Base-by-base conservation (phyloP, 2,888 invertebrate species). In the Catonia carolina region DNA sequence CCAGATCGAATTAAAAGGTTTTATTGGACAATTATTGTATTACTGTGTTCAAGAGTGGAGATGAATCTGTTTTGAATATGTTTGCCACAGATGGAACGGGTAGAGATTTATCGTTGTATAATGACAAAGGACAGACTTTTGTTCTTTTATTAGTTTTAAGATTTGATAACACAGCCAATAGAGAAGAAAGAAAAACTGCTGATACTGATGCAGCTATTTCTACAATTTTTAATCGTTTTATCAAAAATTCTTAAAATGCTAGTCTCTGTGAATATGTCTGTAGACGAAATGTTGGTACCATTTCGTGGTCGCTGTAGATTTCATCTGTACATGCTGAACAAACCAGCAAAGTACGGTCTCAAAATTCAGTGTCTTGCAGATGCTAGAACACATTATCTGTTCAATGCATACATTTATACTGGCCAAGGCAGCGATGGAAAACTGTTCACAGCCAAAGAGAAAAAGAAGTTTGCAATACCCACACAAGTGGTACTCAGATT, bases 1-100 rank as follows among this genome's bases (percentile, higher is more conserved):
- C 5, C 5, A 18, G 22, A 22, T 20, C 3, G 42, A 42, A 42
- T 2, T 42, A 20, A 20, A 42, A n/a, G 20, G 22, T 18, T 20
- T 42, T 18, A 6, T 42, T 27, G 27, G 27, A 4, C 3, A 3
- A 22, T 5, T 5, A 5, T 5, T 18, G 6, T 42, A 42, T 22
- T 7, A n/a, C 4, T 18, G 20, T 42, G 3, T 42, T 42, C 14
- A 42, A 42, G 22, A 18, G 4, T 18, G 15, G 23, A 5, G n/a
- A 42, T 20, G 42, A 42, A 10, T 18, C 20, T 7, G 20, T 42
- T 2, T 5, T 20, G n/a, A n/a, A n/a, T 4, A n/a, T 42, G 5
- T 42, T 42, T 20, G 20, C 42, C n/a, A 42, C 42, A 42, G 42
- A 18, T 42, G 20, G 42, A 15, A 18, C 42, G n/a, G 42, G 42